Base-by-base conservation (phyloP, 2,113 vertebrate genomes). In the Loxodonta africana region DNA sequence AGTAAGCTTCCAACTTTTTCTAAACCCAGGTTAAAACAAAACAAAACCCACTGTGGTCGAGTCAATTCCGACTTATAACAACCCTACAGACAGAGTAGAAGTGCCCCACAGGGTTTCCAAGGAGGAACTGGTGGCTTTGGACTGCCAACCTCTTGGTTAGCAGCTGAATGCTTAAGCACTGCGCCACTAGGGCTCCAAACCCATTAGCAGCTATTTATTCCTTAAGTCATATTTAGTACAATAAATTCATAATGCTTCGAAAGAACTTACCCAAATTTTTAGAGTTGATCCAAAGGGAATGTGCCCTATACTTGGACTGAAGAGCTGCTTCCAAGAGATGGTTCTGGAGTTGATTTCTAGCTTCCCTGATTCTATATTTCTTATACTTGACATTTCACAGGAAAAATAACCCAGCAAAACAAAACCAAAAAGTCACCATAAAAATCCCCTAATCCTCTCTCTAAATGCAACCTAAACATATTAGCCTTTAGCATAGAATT, bases 191-290 rank as follows among this genome's bases (percentile, higher is more conserved):
- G 15, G 53, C 53, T 57, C 53, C 53, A 57, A 57, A 57, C 53
- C 15, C 15, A 17, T 57, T 57, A 57, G 53, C 81, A 89, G 62
- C 15, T 33, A 91, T 60, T 37, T 83, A 77, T 77, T 94, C 46
- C 73, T 92, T 78, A 97, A 77, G 20, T 90, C 21, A 73, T 87
- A 71, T 41, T 87, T 44, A 93, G 83, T 69, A 86, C 37, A 96
- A 62, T 18, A 69, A 69, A 87, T n/a, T 77, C 46, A 81, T 85
- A 67, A 63, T 9, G 12, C 26, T 86, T 97, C 12, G 76, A 88
- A 96, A 81, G 62, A 80, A 83, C 71, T 91, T 57, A 93, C 28
- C 71, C 57, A 84, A 53, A 84, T 48, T 77, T 57, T 93, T 48
- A 87, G 80, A 76, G 1, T 20, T 44, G 46, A 26, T 63, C 30